These are phyloP conservation scores for Istiophorus platypterus DNA, from an alignment of 2,113 vertebrate species.

Conservation along the genomic window DNA sequence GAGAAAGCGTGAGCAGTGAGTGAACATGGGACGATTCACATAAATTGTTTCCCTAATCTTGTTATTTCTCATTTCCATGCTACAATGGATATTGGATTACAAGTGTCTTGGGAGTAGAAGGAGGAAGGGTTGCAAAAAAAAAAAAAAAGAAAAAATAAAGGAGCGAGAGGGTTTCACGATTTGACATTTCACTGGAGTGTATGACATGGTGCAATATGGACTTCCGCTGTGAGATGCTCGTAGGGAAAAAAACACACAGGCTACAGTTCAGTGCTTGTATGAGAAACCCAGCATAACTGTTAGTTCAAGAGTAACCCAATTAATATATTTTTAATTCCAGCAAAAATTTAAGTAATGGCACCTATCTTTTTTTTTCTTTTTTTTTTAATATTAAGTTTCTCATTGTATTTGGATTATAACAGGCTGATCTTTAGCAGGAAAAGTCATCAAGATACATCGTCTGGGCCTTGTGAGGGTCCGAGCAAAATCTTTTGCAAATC, in stretches of 20 bases:
- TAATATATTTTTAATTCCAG: neutral
- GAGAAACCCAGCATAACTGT: neutral
- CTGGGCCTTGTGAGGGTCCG: neutral
- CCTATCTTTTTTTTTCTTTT: too few species aligned
- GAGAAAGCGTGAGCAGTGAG: slow-evolving; percentile 78
- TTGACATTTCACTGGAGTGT: slow-evolving; percentile 42
- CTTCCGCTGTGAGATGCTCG: slow-evolving; percentile 8
- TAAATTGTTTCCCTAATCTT: slow-evolving; percentile 84
- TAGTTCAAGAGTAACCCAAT: neutral
- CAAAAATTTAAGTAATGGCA: too few species aligned
- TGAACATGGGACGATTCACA: slow-evolving; percentile 80
- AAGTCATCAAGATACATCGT: neutral
- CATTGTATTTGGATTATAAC: neutral
- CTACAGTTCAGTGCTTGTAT: neutral
- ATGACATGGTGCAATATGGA: neutral
- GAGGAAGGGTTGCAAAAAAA: slow-evolving; percentile 8
- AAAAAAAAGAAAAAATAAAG: neutral
- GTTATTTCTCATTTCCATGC: slow-evolving; percentile 83
- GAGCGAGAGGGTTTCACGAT: slow-evolving; percentile 25
- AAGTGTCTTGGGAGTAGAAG: slow-evolving; percentile 49
- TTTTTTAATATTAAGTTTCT: neutral
- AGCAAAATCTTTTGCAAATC: neutral
- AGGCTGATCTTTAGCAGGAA: neutral
- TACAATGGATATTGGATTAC: slow-evolving; percentile 77
- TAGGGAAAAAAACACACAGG: neutral